Percentiles rank a stretch among this genome's conserved stretches.
Evolutionary conservation across 2,797 vertebrate species (phyloP).

Genomic region (Peromyscus attwateri): DNA sequence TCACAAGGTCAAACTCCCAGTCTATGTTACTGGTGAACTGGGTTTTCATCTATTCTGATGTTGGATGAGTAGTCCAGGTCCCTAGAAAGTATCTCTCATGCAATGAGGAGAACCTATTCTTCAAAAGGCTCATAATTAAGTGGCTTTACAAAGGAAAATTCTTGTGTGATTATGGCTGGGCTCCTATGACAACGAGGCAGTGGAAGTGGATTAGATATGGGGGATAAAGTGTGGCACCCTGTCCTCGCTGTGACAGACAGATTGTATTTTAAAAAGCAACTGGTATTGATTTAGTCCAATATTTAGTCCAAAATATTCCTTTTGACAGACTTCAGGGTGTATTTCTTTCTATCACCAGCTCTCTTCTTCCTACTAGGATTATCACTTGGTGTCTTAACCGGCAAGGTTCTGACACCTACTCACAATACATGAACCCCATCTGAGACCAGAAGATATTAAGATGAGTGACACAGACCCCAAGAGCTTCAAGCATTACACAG

Average conservation of each 20-base stretch:
- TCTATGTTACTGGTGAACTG: accelerated
- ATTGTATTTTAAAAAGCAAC: not conserved
- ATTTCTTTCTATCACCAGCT: not conserved
- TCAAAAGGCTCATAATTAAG: not conserved
- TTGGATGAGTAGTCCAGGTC: not conserved
- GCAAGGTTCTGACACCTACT: not conserved
- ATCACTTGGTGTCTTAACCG: too few relatives aligned
- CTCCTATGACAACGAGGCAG: accelerated
- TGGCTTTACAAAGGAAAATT: not conserved
- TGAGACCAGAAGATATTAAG: not conserved
- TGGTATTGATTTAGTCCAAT: not conserved
- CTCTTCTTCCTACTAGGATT: not conserved
- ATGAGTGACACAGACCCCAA: not conserved
- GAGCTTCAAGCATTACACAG: not conserved
- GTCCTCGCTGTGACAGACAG: not conserved
- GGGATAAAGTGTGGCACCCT: not conserved
- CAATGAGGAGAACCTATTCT: not conserved
- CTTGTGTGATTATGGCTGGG: not conserved
- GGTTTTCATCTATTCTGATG: not conserved
- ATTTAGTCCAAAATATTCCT: not conserved
- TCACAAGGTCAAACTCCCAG: not conserved
- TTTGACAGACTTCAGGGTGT: not conserved
- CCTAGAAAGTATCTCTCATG: not conserved
- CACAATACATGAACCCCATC: not conserved
- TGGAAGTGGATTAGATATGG: not conserved